phyloP scores from a whole-genome alignment of 2,113 vertebrate species.

The Zingel zingel region DNA sequence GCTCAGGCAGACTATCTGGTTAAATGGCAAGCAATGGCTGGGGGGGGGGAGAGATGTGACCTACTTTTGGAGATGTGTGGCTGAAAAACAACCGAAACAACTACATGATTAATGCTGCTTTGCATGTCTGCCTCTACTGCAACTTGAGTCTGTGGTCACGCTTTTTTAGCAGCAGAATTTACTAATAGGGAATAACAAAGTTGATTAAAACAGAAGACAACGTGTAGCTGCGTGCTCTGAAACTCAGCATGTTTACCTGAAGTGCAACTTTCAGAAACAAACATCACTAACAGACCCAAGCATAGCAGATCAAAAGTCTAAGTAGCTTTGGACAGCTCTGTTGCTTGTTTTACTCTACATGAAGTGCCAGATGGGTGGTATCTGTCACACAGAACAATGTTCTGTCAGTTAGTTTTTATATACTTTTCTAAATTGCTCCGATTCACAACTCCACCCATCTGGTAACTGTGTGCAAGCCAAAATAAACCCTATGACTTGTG shows the following conservation, averaged over 20 bases:
- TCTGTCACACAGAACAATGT: conserved; percentile 20
- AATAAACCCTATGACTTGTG: conserved; percentile 39
- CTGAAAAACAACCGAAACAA: conserved; percentile 67
- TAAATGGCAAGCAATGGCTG: conserved; percentile 46
- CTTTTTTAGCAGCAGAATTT: conserved; percentile 34
- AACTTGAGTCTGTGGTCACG: conserved; percentile 6
- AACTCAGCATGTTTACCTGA: conserved; percentile 16
- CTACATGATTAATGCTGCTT: conserved; percentile 73
- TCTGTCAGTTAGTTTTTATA: not conserved
- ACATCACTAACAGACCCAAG: not conserved
- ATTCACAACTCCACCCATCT: conserved; percentile 38
- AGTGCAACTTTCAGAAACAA: conserved; percentile 21
- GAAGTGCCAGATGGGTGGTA: not conserved
- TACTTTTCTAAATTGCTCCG: conserved; percentile 18
- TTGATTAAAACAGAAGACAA: conserved; percentile 14
- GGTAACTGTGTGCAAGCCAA: conserved; percentile 25
- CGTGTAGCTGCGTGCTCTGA: not conserved
- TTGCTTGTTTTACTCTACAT: not conserved
- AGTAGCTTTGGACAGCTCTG: conserved; percentile 9
- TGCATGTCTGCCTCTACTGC: conserved; percentile 37
- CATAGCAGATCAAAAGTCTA: not conserved
- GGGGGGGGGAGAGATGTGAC: conserved; percentile 57
- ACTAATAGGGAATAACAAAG: conserved; percentile 18
- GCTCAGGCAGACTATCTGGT: conserved; percentile 55
- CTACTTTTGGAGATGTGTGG: conserved; percentile 63